Evolutionary conservation across 2,888 invertebrate species (phyloP), one percentile per base, ranked within the genome.

Genomic region (Eupeodes latifasciatus): DNA sequence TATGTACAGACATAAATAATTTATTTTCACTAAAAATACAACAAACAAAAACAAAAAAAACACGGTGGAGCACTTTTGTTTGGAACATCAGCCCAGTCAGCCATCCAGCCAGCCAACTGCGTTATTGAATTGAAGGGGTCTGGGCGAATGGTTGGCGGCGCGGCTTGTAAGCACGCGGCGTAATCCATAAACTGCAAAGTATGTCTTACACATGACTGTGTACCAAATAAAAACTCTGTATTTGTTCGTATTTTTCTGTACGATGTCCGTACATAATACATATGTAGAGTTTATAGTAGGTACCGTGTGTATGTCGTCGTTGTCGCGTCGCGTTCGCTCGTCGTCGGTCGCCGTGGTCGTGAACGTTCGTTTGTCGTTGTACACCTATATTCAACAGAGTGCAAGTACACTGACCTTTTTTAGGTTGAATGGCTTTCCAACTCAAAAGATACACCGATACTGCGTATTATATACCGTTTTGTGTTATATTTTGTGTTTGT

Each of bases 381-480:
- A 69, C 59, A 27, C 57, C 71, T 72, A 66, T 83, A 76, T 83
- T 77, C 83, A 83, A 81, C 67, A 87, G 71, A 71, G 83, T 87
- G 77, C 83, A 87, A 87, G 87, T 87, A 87, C 87, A 87, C 80
- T 87, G 87, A 87, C 87, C 87, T 87, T 87, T 87, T 87, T 87
- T 80, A 87, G 87, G 87, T 87, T 87, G 87, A 87, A 87, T 87
- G 83, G 80, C 87, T 87, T 80, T 80, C 74, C 82, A 79, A 81
- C 71, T 83, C 83, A 72, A 80, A 77, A 82, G 72, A 86, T 76
- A 85, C 53, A 80, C 85, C 76, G 77, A 87, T 81, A 84, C 80
- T 87, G 87, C 87, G 87, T 87, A 83, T 72, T 66, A 66, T 61
- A 72, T 72, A 72, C 59, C 87, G 87, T 80, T 77, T 87, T 44